Conservation (phyloP, 2,888 invertebrate species). For the Drosophila mulleri region DNA sequence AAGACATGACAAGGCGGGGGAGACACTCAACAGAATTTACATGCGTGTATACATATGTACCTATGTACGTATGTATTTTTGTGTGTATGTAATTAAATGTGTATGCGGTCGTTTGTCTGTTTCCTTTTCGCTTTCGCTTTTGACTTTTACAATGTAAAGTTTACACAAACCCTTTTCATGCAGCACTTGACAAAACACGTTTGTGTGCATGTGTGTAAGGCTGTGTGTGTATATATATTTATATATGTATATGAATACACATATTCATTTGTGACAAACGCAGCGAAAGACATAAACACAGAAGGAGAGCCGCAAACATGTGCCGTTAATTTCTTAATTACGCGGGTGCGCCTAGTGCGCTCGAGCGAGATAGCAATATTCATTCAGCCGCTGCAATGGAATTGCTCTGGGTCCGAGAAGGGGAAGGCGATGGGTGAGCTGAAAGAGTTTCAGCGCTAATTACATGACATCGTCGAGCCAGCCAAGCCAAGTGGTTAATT, state of each 20-base stretch:
- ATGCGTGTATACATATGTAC: constrained; percentile 9
- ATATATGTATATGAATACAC: constrained; percentile 5
- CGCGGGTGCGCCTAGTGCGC: constrained; percentile 59
- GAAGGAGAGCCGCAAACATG: constrained; percentile 69
- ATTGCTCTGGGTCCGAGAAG: not conserved
- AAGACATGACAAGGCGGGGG: constrained; percentile 11
- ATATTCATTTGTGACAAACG: constrained; percentile 26
- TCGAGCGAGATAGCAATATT: constrained; percentile 34
- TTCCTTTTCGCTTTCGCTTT: constrained; percentile 75
- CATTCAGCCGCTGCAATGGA: constrained; percentile 48
- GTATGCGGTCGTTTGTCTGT: constrained; percentile 56
- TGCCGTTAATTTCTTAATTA: constrained; percentile 80
- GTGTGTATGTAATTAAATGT: constrained; percentile 66
- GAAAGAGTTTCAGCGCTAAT: constrained; percentile 54
- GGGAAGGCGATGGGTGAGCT: not conserved
- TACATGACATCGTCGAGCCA: constrained; percentile 66
- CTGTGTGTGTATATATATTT: not conserved
- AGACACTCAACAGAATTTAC: constrained; percentile 28
- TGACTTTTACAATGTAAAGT: constrained; percentile 60
- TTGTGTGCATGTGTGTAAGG: not conserved
- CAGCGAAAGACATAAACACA: constrained; percentile 27
- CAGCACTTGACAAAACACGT: constrained; percentile 58
- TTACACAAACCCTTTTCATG: constrained; percentile 70
- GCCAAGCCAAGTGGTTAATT: constrained; percentile 75
- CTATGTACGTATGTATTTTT: too few species aligned